Conservation (phyloP, 2,113 vertebrate species). For the Nycticryphes semicollaris region DNA sequence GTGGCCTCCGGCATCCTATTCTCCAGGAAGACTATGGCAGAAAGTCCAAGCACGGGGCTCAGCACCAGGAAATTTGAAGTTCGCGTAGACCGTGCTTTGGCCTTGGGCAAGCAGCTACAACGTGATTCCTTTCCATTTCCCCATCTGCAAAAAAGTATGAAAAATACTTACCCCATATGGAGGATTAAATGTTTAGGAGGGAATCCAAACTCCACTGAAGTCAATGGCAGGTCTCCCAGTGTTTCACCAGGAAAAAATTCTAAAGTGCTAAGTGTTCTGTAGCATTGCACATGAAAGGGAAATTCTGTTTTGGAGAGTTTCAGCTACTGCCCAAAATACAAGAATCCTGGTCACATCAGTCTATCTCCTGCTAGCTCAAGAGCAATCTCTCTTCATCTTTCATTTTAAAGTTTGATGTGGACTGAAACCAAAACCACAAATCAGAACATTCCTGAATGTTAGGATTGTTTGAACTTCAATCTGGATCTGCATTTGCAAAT, state of each 20-base stretch:
- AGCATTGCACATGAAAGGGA: conserved; percentile 27
- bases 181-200: conserved; percentile 44
- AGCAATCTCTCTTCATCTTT: background rate
- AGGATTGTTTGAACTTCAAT: background rate
- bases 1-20: background rate
- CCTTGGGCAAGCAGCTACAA: background rate
- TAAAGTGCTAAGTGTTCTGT: background rate
- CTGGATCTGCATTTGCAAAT: background rate
- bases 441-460: background rate
- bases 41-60: background rate
- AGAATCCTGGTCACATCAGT: background rate
- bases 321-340: background rate
- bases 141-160: conserved; percentile 23
- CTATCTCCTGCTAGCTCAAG: background rate
- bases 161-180: conserved; percentile 50
- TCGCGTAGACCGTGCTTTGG: conserved; percentile 15
- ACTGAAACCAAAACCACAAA: background rate
- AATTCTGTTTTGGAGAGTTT: background rate
- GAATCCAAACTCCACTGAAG: conserved; percentile 30
- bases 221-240: conserved; percentile 26
- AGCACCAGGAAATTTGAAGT: conserved; percentile 10
- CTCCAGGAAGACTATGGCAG: background rate
- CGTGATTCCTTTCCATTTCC: conserved; percentile 27
- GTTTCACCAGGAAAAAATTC: conserved; percentile 13
- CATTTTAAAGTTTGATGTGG: background rate